phyloP scores from a whole-genome alignment of 2,888 invertebrate genomes.

The Pilophorus perplexus region DNA sequence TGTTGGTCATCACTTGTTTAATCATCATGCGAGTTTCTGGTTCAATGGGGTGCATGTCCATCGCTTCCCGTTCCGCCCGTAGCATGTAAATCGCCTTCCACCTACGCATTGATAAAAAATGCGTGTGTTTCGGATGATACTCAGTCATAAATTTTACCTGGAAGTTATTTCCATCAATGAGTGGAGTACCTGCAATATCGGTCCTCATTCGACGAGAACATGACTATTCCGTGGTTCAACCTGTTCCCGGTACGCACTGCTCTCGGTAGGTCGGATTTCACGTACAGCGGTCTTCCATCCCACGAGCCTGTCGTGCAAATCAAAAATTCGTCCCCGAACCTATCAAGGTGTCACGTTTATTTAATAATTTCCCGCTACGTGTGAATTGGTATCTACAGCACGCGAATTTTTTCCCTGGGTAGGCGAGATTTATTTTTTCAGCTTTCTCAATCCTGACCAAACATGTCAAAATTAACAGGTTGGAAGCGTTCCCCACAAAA shows the following conservation, averaged over 20 bases:
- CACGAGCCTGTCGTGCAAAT: conserved; percentile 23
- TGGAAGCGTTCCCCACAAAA: too few relatives aligned
- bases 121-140: neutral
- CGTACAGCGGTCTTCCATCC: conserved; percentile 20
- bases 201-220: conserved; percentile 18
- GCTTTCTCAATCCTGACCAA: too few relatives aligned
- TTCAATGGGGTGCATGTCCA: conserved; percentile 10
- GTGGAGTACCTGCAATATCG: conserved; percentile 25
- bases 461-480: too few relatives aligned
- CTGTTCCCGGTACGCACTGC: conserved; percentile 22
- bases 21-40: conserved; percentile 14
- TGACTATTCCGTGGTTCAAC: conserved; percentile 25
- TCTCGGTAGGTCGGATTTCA: conserved; percentile 14
- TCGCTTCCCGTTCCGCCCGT: conserved; percentile 42
- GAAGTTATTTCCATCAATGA: too few relatives aligned
- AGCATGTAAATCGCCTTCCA: conserved; percentile 44
- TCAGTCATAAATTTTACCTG: neutral
- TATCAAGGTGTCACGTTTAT: too few relatives aligned
- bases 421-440: too few relatives aligned
- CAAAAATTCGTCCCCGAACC: conserved; percentile 24
- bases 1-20: conserved; percentile 39
- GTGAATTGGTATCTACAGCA: too few relatives aligned
- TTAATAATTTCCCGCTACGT: too few relatives aligned
- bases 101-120: neutral
- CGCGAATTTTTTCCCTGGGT: too few relatives aligned